Conservation (phyloP, 2,797 vertebrate genomes). For the Taenioides sp. region DNA sequence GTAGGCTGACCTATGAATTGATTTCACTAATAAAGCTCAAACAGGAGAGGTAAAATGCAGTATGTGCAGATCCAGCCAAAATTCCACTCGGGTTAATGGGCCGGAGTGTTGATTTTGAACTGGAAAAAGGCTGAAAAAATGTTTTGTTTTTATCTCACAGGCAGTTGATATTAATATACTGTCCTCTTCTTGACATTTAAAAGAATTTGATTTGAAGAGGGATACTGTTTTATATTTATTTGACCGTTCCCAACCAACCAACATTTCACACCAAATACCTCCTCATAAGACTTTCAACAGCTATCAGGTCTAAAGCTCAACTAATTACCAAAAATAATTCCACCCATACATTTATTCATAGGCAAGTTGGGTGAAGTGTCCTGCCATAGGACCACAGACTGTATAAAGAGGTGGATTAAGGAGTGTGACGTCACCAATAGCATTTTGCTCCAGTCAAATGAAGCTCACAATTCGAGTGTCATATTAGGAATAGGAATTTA, state of each 20-base stretch:
- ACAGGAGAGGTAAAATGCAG: slow-evolving; percentile 41
- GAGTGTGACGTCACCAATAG: too few relatives aligned
- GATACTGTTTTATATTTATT: neutral
- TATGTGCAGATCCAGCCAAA: slow-evolving; percentile 49
- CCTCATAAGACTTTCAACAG: neutral
- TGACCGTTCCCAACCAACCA: neutral
- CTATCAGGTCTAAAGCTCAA: neutral
- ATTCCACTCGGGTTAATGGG: slow-evolving; percentile 55
- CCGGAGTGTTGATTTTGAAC: slow-evolving; percentile 43
- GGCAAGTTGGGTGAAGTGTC: too few relatives aligned
- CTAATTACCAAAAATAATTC: neutral
- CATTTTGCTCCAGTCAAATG: too few relatives aligned
- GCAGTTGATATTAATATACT: neutral
- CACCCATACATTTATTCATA: too few relatives aligned
- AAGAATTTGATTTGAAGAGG: neutral
- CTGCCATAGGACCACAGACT: too few relatives aligned
- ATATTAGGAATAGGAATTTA: too few relatives aligned
- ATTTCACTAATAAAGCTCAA: slow-evolving; percentile 60
- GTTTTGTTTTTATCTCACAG: neutral
- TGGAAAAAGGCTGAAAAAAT: slow-evolving; percentile 21
- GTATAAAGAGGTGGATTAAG: too few relatives aligned
- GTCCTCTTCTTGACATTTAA: neutral
- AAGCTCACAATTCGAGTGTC: too few relatives aligned
- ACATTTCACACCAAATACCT: neutral
- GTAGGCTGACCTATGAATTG: slow-evolving; percentile 51